Base-by-base conservation (phyloP, 2,797 vertebrate species). In the Spinibarbus caldwelli region DNA sequence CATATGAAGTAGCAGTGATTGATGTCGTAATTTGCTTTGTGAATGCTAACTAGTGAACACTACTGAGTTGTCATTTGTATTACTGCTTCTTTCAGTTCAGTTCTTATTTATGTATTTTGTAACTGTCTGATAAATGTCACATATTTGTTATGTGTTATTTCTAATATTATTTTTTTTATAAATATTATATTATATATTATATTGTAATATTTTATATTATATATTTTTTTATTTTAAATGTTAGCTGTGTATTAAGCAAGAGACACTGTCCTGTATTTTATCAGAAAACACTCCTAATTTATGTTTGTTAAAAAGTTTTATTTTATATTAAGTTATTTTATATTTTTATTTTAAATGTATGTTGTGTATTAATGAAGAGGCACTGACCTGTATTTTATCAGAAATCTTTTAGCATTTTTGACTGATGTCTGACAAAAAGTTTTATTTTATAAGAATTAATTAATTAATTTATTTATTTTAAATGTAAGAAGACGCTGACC, bases 11-110 rank as follows among this genome's bases (percentile, higher is more conserved):
- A 36, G 59, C n/a, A 66, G 26, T 76, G 82, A 83, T 64, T 83
- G 80, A 82, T 62, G 57, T 36, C 43, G 68, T 73, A n/a, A 82
- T 83, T 73, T 83, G 54, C 43, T 19, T 66, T 23, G 57, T 66
- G 73, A 77, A 76, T 84, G 62, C 45, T 77, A 80, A 80, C 78
- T 49, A 67, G 59, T 80, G 41, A 67, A 67, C 21, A 36, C 6
- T 67, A 23, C 45, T 12, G 57, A 64, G 77, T 45, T 17, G 38
- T 62, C 59, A 47, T 78, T 78, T 64, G n/a, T 64, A 79, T 64
- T 29, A 31, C 21, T 14, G 57, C 45, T 49, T n/a, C 19, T 17
- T 47, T 67, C 29, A 59, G n/a, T 62, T 66, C n/a, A 59, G 23
- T 5, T 59, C 29, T 45, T 31, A 7, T 11, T 19, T 62, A 21